Evolutionary conservation across 2,888 invertebrate genomes (phyloP), one percentile per base, ranked within the genome.

Genomic region (Chrysotoxum bicinctum): DNA sequence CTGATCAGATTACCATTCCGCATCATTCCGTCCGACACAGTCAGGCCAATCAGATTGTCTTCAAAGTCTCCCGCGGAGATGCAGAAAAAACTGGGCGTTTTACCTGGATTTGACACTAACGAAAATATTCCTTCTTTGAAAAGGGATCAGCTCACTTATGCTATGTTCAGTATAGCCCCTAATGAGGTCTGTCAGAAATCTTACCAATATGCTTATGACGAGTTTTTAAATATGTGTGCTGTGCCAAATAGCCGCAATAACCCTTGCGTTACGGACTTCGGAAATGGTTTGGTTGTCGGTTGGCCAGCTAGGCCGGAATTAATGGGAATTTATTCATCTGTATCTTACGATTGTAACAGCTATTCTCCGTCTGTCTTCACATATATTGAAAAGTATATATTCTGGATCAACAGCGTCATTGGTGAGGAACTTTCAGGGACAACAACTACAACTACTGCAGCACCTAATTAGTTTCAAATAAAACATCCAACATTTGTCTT

Each of bases 281-380:
- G 87, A 8, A 64, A 56, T 12, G 87, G 80, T 3, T 40, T 87
- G 32, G 14, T 87, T 9, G 32, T 60, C 10, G 75, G 69, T n/a
- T 87, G 84, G 87, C 87, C 81, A 4, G 35, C 43, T 0, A 43
- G 70, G 4, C 50, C 86, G 2, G 23, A 70, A 72, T n/a, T 87
- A 8, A 50, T 83, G 9, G 87, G 83, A 9, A 52, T 83, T 14
- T 80, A 70, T 72, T 75, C 80, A 4, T 12, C 35, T 0, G 9
- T 10, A 2, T 37, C 12, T 4, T 19, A 21, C 1, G n/a, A 26
- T 2, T 87, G 83, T 43, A 9, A 40, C 5, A 48, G 10, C 0
- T 14, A 1, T 1, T 8, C 2, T 9, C 76, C 81, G 2, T 30
- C 70, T 7, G 35, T 76, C 14, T 84, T 74, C 21, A 76, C 52